Conservation (phyloP, 2,888 invertebrate species). For the Acrobasis suavella region DNA sequence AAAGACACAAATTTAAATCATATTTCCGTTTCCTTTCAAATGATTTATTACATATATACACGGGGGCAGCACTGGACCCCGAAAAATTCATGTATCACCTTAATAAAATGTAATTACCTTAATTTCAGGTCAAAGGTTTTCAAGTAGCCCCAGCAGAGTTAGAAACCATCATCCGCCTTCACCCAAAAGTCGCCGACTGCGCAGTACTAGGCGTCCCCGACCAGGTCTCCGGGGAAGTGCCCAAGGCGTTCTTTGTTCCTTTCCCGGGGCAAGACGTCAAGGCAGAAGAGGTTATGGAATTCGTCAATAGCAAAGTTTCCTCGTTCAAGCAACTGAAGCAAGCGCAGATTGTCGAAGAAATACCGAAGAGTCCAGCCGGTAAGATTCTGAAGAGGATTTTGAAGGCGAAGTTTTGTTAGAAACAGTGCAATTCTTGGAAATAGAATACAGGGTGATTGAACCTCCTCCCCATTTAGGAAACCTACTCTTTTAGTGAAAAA, state of each 20-base stretch:
- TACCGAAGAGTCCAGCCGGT: conserved; percentile 90
- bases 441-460: too few species aligned
- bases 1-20: too few species aligned
- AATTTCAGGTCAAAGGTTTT: conserved; percentile 83
- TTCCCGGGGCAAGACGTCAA: conserved; percentile 63
- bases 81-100: background rate
- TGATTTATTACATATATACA: too few species aligned
- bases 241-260: conserved; percentile 87
- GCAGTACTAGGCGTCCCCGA: conserved; percentile 93
- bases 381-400: conserved; percentile 88
- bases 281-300: conserved; percentile 84
- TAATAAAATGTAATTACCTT: background rate
- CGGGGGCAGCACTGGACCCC: too few species aligned
- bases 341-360: conserved; percentile 84
- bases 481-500: too few species aligned
- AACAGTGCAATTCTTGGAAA: too few species aligned
- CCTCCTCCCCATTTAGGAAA: too few species aligned
- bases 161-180: conserved; percentile 87
- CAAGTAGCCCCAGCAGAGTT: conserved; percentile 95
- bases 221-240: conserved; percentile 87
- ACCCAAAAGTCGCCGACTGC: conserved; percentile 89
- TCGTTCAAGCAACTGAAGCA: conserved; percentile 87
- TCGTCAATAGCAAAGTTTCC: conserved; percentile 86
- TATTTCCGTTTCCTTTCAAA: too few species aligned
- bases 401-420: conserved; percentile 64